Conservation (phyloP, 2,888 invertebrate genomes). For the Isotomurus palustris region DNA sequence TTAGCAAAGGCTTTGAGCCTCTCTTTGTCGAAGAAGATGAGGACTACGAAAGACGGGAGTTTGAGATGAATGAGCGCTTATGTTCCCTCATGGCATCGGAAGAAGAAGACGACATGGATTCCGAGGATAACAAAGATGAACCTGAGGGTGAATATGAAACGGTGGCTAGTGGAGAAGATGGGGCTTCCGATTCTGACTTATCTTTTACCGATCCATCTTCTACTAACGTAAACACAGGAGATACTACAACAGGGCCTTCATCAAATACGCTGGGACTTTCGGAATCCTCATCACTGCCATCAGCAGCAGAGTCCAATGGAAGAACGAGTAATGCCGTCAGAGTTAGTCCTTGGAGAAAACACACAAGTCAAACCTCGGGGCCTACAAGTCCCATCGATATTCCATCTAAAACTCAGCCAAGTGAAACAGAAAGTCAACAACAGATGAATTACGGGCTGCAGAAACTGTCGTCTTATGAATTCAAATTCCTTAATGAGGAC, state of each 20-base stretch:
- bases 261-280: too few relatives aligned
- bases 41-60: constrained; percentile 10
- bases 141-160: constrained; percentile 18
- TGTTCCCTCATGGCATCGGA: background rate
- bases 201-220: background rate
- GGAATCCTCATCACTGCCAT: too few relatives aligned
- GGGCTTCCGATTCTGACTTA: background rate
- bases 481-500: constrained; percentile 27
- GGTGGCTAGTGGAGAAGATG: constrained; percentile 7
- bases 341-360: too few relatives aligned
- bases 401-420: too few relatives aligned
- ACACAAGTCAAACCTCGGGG: too few relatives aligned
- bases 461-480: constrained; percentile 45
- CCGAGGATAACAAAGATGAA: constrained; percentile 16
- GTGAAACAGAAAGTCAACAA: constrained; percentile 8
- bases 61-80: constrained; percentile 6
- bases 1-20: constrained; percentile 39
- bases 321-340: too few relatives aligned
- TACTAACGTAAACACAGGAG: background rate
- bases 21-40: constrained; percentile 38
- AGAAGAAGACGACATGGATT: background rate
- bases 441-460: constrained; percentile 33
- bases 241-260: too few relatives aligned
- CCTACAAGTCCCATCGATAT: too few relatives aligned
- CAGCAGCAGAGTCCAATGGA: too few relatives aligned